phyloP scores from a whole-genome alignment of 2,797 vertebrate genomes.

The Chaunax sp. region DNA sequence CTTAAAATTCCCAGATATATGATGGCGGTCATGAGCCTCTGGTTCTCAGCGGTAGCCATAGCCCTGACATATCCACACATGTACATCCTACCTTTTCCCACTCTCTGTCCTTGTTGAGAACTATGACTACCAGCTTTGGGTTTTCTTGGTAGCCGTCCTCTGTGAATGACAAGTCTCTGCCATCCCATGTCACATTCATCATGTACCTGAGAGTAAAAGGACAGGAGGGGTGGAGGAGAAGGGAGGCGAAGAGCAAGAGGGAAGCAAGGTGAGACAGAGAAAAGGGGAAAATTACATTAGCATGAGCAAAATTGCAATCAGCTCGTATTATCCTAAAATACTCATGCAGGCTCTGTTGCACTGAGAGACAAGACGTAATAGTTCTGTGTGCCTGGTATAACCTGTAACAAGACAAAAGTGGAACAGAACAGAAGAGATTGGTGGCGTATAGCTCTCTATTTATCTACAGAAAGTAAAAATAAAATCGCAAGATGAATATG shows the following conservation, averaged over 20 bases:
- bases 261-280: conserved; percentile 27
- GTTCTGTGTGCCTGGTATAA: background rate
- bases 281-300: conserved; percentile 58
- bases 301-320: conserved; percentile 45
- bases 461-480: background rate
- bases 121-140: conserved; percentile 95
- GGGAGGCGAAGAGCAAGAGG: background rate
- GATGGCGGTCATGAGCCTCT: background rate
- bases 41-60: too few relatives aligned
- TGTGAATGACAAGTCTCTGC: conserved; percentile 96
- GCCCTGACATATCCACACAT: background rate
- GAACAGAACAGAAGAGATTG: background rate
- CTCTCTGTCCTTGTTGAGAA: conserved; percentile 93
- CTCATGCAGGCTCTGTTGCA: conserved; percentile 34
- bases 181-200: conserved; percentile 98
- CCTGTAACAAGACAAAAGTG: background rate
- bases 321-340: conserved; percentile 35
- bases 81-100: conserved; percentile 94
- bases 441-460: too few relatives aligned
- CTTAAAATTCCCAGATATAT: background rate
- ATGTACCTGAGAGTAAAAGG: conserved; percentile 89
- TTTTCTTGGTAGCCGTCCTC: conserved; percentile 96
- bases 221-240: background rate
- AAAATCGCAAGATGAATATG: background rate
- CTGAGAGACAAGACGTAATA: conserved; percentile 14